Evolutionary conservation across 2,888 invertebrate species (phyloP).

Genomic region (Machimus atricapillus): DNA sequence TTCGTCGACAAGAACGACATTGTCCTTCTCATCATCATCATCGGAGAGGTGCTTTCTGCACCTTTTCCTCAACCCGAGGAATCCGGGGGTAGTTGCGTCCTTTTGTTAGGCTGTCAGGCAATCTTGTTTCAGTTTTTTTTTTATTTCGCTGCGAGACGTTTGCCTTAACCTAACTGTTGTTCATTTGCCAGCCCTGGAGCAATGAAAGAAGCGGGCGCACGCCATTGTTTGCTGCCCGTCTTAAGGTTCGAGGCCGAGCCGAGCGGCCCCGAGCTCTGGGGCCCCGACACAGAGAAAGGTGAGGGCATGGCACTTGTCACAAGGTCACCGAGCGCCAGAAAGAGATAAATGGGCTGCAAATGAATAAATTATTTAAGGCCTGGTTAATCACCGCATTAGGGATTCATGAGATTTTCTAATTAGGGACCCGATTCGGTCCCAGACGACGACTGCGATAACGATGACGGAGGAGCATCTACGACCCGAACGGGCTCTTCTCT

Average conservation of each 20-base stretch:
- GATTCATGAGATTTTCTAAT: constrained; percentile 29
- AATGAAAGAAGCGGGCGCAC: background rate
- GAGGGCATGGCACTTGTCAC: background rate
- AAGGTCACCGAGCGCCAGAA: background rate
- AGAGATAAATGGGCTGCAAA: constrained; percentile 1
- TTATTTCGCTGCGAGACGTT: background rate
- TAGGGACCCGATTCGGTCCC: background rate
- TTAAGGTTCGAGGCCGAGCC: background rate
- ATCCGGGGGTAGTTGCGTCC: background rate
- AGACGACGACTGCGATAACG: background rate
- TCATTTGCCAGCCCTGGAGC: background rate
- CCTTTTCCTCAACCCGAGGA: background rate
- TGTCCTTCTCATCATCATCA: background rate
- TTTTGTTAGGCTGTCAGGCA: background rate
- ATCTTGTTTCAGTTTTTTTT: background rate
- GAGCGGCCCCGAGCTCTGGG: background rate
- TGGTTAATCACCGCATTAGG: constrained; percentile 8
- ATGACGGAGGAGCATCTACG: background rate
- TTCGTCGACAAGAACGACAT: background rate
- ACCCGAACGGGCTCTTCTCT: background rate
- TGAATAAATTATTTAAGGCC: constrained; percentile 25
- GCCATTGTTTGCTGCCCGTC: background rate
- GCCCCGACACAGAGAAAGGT: background rate
- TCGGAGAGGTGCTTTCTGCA: background rate
- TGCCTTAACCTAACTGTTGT: background rate